phyloP scores from a whole-genome alignment of 2,797 vertebrate genomes.

The Enoplosus armatus region DNA sequence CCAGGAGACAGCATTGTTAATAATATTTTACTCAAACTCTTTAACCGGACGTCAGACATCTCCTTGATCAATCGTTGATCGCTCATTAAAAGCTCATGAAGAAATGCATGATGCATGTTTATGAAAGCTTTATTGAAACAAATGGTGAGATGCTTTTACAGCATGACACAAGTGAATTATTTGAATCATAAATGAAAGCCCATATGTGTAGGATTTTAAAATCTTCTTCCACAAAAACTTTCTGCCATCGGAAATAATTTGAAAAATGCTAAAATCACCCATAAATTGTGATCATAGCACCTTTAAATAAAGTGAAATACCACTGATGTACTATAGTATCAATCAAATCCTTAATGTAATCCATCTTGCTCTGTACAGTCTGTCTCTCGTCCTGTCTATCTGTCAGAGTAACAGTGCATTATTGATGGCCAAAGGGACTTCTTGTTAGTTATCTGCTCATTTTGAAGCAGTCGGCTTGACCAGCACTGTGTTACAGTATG shows the following conservation, averaged over 20 bases:
- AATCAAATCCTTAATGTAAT: too few relatives aligned
- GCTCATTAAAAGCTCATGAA: background rate
- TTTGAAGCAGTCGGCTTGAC: constrained; percentile 1
- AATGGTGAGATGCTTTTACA: background rate
- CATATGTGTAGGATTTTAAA: background rate
- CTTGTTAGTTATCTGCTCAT: constrained; percentile 5
- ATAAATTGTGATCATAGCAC: background rate
- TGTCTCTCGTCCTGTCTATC: background rate
- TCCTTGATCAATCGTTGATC: background rate
- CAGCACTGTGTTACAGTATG: background rate
- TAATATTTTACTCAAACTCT: background rate
- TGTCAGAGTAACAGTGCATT: background rate
- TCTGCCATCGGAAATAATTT: background rate
- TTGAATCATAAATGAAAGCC: background rate
- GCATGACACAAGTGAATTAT: background rate
- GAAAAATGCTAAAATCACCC: background rate
- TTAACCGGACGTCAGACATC: background rate
- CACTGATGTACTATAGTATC: too few relatives aligned
- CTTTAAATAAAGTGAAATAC: background rate
- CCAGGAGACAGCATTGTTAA: background rate
- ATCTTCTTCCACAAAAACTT: background rate
- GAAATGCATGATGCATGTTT: background rate
- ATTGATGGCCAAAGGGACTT: constrained; percentile 5
- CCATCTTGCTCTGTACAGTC: too few relatives aligned
- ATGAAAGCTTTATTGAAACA: background rate